Conservation (phyloP, 2,113 vertebrate genomes). For the Trichechus manatus region DNA sequence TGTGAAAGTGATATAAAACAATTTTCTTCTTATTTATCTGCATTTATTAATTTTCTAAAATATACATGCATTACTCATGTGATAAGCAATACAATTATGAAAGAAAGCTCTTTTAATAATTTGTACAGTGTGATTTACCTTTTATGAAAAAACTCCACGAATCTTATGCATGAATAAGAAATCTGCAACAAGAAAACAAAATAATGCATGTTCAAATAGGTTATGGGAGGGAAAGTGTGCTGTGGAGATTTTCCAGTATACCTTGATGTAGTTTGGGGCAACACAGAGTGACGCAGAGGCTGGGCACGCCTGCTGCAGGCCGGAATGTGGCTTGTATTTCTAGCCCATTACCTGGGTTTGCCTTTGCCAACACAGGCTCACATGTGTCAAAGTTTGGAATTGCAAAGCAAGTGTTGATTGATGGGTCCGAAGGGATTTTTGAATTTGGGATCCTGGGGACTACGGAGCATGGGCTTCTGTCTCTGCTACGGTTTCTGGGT, state of each 20-base stretch:
- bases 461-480: not conserved
- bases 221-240: not conserved
- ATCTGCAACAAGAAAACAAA: not conserved
- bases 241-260: not conserved
- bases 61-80: not conserved
- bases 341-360: not conserved
- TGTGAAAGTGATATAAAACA: not conserved
- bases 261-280: not conserved
- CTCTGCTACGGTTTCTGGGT: not conserved
- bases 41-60: conserved; percentile 33
- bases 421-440: conserved; percentile 12
- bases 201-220: not conserved
- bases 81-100: not conserved
- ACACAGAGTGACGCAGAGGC: not conserved
- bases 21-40: not conserved
- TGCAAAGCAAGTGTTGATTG: conserved; percentile 34
- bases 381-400: not conserved
- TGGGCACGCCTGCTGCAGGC: not conserved
- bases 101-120: not conserved
- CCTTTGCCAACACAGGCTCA: not conserved
- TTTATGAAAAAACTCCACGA: not conserved
- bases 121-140: not conserved
- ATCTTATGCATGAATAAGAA: not conserved
- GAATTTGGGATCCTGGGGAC: conserved; percentile 19
- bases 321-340: not conserved